Base-by-base conservation (phyloP, 1,140 invertebrate species). In the Penaeus japonicus region DNA sequence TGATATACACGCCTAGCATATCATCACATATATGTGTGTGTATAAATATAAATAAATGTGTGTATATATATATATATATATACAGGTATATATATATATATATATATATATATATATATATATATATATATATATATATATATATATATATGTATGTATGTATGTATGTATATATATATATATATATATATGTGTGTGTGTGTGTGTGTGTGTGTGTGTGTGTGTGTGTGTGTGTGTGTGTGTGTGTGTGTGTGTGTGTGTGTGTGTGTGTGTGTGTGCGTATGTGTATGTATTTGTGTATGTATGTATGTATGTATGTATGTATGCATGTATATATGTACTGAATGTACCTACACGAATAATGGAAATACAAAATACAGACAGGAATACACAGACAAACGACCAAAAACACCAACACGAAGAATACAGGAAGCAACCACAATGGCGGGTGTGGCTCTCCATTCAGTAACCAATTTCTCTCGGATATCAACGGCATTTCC, bases 31-130 rank as follows among this genome's bases (percentile, higher is more conserved):
- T 75, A 75, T 75, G 27, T 75, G 27, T 75, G 70, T 75, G 30
- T 75, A 75, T 75, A 75, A 22, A 75, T 75, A 75, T 75, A 75
- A 22, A 75, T 75, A 24, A 22, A 75, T 75, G 30, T 75, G 30
- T 75, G 30, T 75, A 75, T 75, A 75, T 75, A 75, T 75, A 75
- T 75, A 75, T 75, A 75, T 75, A 75, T 75, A 75, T 75, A 75
- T 75, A 75, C 30, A 75, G 18, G 30, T 75, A 75, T 75, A 75
- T 75, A 75, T 75, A 75, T 75, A 75, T 75, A 75, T 75, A 30
- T 75, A 75, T 75, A 75, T 75, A 75, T 75, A 75, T 75, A 75
- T 24, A 75, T 75, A 75, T 75, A 75, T 75, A 75, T 75, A 75
- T 75, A 75, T 75, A 75, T 75, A 75, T 24, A 75, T 75, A 75